Percentiles rank a stretch among this genome's conserved stretches.
Evolutionary conservation across 2,888 invertebrate genomes (phyloP).

Genomic region (Sympetrum striolatum): DNA sequence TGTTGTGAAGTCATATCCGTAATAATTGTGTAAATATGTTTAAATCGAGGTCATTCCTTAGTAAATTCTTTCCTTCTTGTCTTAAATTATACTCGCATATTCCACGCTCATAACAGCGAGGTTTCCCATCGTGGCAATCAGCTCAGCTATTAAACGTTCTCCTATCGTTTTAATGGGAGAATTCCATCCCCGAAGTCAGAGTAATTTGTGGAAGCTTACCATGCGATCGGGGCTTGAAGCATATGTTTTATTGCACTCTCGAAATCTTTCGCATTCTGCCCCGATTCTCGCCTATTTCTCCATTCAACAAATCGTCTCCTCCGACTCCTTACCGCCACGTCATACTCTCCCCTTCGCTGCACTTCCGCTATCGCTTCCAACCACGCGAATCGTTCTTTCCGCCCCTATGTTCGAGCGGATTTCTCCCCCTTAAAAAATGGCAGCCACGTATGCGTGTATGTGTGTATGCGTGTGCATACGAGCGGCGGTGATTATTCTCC

Average conservation of each 20-base stretch:
- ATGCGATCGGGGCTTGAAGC: background rate
- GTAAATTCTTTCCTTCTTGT: no score
- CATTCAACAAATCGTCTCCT: background rate
- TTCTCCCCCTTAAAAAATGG: background rate
- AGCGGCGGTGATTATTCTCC: background rate
- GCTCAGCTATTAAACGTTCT: background rate
- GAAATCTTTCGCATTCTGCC: background rate
- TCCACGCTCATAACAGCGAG: no score
- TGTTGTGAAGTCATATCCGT: no score
- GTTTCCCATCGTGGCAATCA: background rate
- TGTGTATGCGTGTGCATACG: background rate
- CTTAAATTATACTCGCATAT: no score
- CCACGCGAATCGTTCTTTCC: background rate
- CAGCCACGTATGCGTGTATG: background rate
- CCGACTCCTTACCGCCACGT: background rate
- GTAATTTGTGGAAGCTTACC: background rate
- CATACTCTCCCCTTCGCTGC: background rate
- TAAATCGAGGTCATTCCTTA: no score
- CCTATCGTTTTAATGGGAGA: background rate
- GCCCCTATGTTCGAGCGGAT: background rate
- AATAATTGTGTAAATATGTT: no score
- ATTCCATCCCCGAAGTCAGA: background rate
- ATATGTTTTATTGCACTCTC: background rate
- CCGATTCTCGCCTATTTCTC: background rate
- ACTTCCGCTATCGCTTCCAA: background rate